Conservation (phyloP, 2,797 vertebrate genomes). For the Sebastes jordani region DNA sequence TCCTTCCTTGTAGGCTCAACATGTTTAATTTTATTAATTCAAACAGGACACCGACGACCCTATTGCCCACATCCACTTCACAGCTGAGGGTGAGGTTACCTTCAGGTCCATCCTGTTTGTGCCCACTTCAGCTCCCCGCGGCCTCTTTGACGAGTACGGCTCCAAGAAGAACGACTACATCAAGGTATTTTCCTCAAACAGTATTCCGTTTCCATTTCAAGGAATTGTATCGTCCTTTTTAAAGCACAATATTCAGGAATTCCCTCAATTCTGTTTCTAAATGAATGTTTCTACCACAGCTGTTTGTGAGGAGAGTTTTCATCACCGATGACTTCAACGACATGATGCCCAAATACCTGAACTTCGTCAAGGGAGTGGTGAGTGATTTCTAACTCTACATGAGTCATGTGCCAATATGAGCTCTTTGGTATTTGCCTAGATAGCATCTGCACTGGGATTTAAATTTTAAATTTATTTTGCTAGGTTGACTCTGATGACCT, state of each 20-base stretch:
- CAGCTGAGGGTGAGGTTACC: conserved; percentile 97
- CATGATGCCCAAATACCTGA: conserved; percentile 99
- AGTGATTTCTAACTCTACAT: conserved; percentile 65
- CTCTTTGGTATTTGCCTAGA: not conserved
- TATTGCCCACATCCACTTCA: conserved; percentile 94
- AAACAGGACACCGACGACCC: conserved; percentile 92
- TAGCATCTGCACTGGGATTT: not conserved
- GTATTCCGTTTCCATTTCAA: not conserved
- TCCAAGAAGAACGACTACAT: conserved; percentile 99
- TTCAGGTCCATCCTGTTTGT: conserved; percentile 98
- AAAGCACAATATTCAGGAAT: not conserved
- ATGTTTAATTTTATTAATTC: not conserved
- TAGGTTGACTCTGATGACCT: conserved; percentile 99
- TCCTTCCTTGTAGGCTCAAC: not conserved
- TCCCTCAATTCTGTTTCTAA: not conserved
- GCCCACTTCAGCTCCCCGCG: conserved; percentile 92
- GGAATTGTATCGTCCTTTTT: not conserved
- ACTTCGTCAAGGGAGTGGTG: conserved; percentile 97
- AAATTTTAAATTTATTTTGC: conserved; percentile 1
- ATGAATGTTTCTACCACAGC: conserved; percentile 43
- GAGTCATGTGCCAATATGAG: not conserved
- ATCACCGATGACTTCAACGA: conserved; percentile 99
- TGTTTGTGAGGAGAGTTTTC: conserved; percentile 91
- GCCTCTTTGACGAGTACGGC: conserved; percentile 97
- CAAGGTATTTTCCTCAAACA: conserved; percentile 82